These are phyloP conservation scores for Drosophila navojoa DNA, from an alignment of 1,140 invertebrate genomes.

Conservation along the genomic window DNA sequence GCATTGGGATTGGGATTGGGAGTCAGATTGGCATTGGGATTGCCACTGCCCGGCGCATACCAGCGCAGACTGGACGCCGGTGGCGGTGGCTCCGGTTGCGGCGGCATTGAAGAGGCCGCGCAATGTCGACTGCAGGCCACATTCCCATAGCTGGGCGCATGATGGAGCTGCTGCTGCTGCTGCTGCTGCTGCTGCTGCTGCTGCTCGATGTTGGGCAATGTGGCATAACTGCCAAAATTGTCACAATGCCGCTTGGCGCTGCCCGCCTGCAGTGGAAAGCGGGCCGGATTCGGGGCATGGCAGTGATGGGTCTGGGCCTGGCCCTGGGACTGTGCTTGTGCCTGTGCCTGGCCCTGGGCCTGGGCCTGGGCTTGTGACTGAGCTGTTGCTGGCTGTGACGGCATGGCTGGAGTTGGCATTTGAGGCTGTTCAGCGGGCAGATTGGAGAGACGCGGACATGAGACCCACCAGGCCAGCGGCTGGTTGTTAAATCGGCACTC, in stretches of 20 bases:
- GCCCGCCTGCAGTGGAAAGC: conserved; percentile 45
- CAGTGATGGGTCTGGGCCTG: conserved; percentile 43
- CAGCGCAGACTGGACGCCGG: conserved; percentile 33
- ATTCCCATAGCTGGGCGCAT: conserved; percentile 23
- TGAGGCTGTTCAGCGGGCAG: conserved; percentile 47
- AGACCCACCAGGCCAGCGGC: conserved; percentile 81
- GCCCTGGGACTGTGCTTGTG: background rate
- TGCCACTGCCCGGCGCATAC: conserved; percentile 32
- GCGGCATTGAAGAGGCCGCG: conserved; percentile 36
- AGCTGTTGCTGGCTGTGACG: conserved; percentile 38
- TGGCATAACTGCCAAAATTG: conserved; percentile 78
- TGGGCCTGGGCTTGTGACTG: no score
- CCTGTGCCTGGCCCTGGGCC: no score
- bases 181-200: no score
- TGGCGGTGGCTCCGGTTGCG: conserved; percentile 23
- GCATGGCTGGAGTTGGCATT: conserved; percentile 42
- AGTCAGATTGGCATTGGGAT: background rate
- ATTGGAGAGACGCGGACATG: conserved; percentile 77
- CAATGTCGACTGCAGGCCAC: conserved; percentile 62
- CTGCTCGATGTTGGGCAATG: conserved; percentile 61
- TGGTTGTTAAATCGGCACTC: conserved; percentile 81
- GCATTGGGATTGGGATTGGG: conserved; percentile 45
- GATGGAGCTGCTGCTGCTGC: conserved; percentile 28
- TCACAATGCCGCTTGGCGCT: conserved; percentile 64
- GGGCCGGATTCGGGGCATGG: conserved; percentile 46